Base-by-base conservation (phyloP, 2,888 invertebrate genomes). In the Agrilus cyanescens region DNA sequence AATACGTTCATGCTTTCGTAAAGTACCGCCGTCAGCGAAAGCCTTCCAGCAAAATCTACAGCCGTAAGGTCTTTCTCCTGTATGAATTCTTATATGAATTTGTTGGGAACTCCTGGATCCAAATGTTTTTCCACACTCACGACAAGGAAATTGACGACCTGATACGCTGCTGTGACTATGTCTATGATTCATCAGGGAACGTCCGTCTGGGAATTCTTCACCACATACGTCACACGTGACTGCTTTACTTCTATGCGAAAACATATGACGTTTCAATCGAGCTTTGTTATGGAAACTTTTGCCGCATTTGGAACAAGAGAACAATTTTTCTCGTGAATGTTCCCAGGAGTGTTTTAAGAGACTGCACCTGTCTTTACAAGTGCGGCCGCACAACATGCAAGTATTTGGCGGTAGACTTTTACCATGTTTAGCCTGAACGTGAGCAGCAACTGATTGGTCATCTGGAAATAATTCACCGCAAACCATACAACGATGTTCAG, bases 11-110 rank as follows among this genome's bases (percentile, higher is more conserved):
- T 88, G 88, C 59, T 88, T 88, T 29, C 88, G 69, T 35, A 88
- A 63, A 2, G 88, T 88, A 16, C 88, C 88, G 32, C 88, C 88
- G 61, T 88, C 88, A 0, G 88, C 88, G 61, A 88, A 88, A 0
- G 87, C 87, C 60, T 88, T 88, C 86, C 86, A 86, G 59, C 88
- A 88, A 65, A 82, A 88, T 8, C 84, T 75, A 59, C 88, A 88
- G 0, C 84, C 85, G 57, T 88, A 88, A 0, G 87, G 88, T 32
- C 86, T 71, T 61, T 88, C 88, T 4, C 82, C 85, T 0, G 88
- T 88, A 59, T 88, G 88, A 51, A 88, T 87, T 36, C 88, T 76
- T 38, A 87, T 78, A 64, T 88, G 88, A 53, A 88, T 88, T 67
- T 88, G 87, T 55, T 86, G 86, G 0, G 85, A 86, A 56, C 85